Evolutionary conservation across 2,113 vertebrate genomes (phyloP), one percentile per base, ranked within the genome.

Genomic region (Melanostigma gelatinosum): DNA sequence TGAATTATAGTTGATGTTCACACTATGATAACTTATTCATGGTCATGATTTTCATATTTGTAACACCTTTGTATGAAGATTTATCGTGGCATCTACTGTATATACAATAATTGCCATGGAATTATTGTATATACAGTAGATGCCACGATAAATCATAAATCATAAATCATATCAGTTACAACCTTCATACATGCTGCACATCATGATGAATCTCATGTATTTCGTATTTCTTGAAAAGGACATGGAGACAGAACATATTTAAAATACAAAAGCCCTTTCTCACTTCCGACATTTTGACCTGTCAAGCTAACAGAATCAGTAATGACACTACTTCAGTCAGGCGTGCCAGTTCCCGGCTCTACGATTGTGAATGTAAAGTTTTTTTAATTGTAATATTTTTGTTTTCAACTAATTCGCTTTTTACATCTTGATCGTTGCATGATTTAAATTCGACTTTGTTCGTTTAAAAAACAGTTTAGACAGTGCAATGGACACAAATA

Each of bases 61-160:
- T 11, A 54, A 58, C 34, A 16, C 11, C 15, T 67, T 67, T 62
- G 46, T 44, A 77, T 62, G 27, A 54, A 68, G 84, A 70, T 64
- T 75, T 40, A 64, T 60, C 40, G 32, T 72, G 10, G 63, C 16
- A 62, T 60, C 27, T n/a, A 40, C n/a, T 40, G 24, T 40, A 38
- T 29, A 15, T 38, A 52, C 46, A n/a, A 78, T 4, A 38, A 62
- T 60, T 38, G 22, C 22, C 55, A 58, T 38, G 13, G 12, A 44
- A 69, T n/a, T n/a, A n/a, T n/a, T n/a, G n/a, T n/a, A n/a, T n/a
- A n/a, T n/a, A n/a, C n/a, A n/a, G n/a, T n/a, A n/a, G n/a, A n/a
- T n/a, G n/a, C n/a, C n/a, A n/a, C n/a, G n/a, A n/a, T n/a, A n/a
- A n/a, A n/a, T n/a, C n/a, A n/a, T n/a, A n/a, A n/a, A n/a, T n/a